Percentiles rank a stretch among this genome's conserved stretches.
Evolutionary conservation across 2,888 invertebrate species (phyloP).

Genomic region (Nezara viridula): DNA sequence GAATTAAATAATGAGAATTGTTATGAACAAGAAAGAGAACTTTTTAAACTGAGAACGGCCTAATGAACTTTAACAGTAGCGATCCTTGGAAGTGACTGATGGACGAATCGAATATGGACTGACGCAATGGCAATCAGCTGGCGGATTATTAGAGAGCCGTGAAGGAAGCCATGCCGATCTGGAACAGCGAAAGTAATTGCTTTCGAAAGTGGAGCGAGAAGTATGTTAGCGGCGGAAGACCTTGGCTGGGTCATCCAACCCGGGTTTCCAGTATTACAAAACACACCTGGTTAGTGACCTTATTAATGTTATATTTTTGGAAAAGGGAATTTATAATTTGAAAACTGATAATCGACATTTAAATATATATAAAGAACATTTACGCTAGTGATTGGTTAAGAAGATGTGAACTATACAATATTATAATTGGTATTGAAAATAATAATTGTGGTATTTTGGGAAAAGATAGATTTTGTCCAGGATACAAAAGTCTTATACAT

Average conservation of each 20-base stretch:
- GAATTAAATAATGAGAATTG: too few relatives aligned
- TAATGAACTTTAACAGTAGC: neutral
- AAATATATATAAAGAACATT: too few relatives aligned
- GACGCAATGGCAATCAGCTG: conserved; percentile 8
- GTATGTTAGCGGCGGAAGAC: neutral
- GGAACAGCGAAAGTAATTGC: conserved; percentile 41
- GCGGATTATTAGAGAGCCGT: neutral
- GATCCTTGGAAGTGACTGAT: neutral
- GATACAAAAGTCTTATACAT: too few relatives aligned
- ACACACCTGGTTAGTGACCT: neutral
- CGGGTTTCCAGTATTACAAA: neutral
- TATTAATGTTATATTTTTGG: neutral
- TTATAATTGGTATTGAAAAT: too few relatives aligned
- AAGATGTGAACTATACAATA: too few relatives aligned
- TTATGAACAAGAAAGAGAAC: too few relatives aligned
- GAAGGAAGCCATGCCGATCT: conserved; percentile 22
- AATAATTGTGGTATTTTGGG: too few relatives aligned
- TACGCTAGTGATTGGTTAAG: too few relatives aligned
- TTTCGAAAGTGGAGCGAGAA: conserved; percentile 31
- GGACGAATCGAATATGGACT: neutral
- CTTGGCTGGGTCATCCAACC: conserved; percentile 27
- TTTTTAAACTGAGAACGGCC: neutral
- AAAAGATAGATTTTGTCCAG: too few relatives aligned
- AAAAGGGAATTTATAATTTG: too few relatives aligned
- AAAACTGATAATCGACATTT: too few relatives aligned